A percentile compares a stretch with the other conserved stretches of the same genome.
These are phyloP conservation scores for Spheniscus mendiculus DNA, from an alignment of 2,113 vertebrate species.

Conservation along the genomic window DNA sequence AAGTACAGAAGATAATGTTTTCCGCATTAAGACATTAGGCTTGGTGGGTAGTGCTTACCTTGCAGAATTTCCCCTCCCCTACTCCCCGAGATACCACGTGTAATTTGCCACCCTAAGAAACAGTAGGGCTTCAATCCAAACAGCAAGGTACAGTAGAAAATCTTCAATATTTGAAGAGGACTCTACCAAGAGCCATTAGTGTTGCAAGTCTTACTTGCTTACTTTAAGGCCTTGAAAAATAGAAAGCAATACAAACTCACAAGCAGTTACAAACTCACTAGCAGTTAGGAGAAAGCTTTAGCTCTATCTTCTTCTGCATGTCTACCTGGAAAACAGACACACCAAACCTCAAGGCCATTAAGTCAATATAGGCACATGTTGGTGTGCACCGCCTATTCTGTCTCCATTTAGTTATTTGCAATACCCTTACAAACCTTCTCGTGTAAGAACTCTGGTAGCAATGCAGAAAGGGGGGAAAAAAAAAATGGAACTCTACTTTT, in stretches of 20 bases:
- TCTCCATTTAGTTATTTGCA: not conserved
- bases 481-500: not conserved
- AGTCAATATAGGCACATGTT: not conserved
- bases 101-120: not conserved
- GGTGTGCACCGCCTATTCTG: not conserved
- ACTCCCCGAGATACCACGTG: fast-evolving
- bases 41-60: not conserved
- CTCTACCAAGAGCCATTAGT: not conserved
- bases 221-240: not conserved
- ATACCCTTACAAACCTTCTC: not conserved
- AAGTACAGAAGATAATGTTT: not conserved
- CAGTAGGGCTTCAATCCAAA: not conserved
- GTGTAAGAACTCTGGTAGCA: not conserved
- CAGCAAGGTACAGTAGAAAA: not conserved
- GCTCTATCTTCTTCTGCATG: not conserved
- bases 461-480: not conserved
- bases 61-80: not conserved
- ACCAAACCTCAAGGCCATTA: not conserved
- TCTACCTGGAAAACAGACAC: not conserved
- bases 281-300: not conserved
- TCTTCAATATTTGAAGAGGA: not conserved
- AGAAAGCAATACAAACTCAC: not conserved
- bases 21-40: not conserved
- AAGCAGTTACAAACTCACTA: not conserved
- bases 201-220: not conserved